Evolutionary conservation across 2,888 invertebrate species (phyloP), one percentile per base, ranked within the genome.

Genomic region (Macrosiphum euphorbiae): DNA sequence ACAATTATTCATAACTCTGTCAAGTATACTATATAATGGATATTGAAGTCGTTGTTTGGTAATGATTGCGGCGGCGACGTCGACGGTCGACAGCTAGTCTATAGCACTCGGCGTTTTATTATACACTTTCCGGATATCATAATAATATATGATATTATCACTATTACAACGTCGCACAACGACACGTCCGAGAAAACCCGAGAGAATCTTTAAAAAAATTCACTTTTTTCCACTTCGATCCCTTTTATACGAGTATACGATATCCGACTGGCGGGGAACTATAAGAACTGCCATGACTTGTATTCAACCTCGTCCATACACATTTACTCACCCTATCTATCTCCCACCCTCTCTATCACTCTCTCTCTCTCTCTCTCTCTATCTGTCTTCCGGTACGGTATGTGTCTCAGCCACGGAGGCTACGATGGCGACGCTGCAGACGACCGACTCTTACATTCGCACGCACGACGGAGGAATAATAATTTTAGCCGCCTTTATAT

Each of bases 401-500:
- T 35, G 78, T 35, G 16, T 3, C 78, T 78, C 35, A 35, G 20
- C 78, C 78, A 20, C 78, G 35, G 78, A 35, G 35, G 78, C 35
- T 78, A 20, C 8, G 35, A 41, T 8, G 78, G 16, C 67, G 28
- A 67, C n/a, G 67, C 61, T 10, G 58, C 61, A 4, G 58, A 50
- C 86, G 50, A 84, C 91, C 85, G n/a, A 85, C 61, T 52, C 88
- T 20, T n/a, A 24, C 35, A 35, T 78, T 78, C 67, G 47, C 67
- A 87, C 47, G 67, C 88, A 92, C 92, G 92, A 67, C 67, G 61
- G 16, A 16, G 61, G 92, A 92, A 92, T 92, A 88, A 92, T 92
- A 92, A 92, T 92, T 92, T 92, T 28, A 0, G 52, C 0, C 7
- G 35, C 50, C n/a, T 67, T 35, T 87, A 67, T 86, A 47, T 1